Percentiles rank a stretch among this genome's conserved stretches.
Evolutionary conservation across 2,113 vertebrate genomes (phyloP).

Genomic region (Dermatemys mawii): DNA sequence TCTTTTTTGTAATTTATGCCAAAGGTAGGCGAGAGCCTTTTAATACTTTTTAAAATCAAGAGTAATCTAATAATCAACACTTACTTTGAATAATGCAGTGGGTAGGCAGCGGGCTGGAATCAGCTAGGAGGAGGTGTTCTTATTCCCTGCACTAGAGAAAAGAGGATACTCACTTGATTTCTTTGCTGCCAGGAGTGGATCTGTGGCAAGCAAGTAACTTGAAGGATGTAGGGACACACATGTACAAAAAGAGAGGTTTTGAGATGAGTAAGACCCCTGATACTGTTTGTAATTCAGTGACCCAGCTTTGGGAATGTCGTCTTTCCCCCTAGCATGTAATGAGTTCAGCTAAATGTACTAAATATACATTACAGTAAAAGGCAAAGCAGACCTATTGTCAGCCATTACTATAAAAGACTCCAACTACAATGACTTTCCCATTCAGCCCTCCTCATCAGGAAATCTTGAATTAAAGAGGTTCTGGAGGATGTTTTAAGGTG

Average conservation of each 20-base stretch:
- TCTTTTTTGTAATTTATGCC: accelerated
- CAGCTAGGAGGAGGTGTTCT: background rate
- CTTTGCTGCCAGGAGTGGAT: background rate
- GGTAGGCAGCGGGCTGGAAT: background rate
- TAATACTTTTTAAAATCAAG: background rate
- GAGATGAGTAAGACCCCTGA: background rate
- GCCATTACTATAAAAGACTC: background rate
- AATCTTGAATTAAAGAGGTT: background rate
- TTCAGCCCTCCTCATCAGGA: background rate
- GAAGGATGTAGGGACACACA: background rate
- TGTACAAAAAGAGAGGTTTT: background rate
- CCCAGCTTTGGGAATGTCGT: background rate
- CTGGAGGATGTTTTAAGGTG: background rate
- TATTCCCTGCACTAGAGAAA: background rate
- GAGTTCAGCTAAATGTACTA: background rate
- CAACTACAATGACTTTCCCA: background rate
- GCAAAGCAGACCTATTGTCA: background rate
- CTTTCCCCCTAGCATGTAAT: background rate
- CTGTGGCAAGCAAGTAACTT: background rate
- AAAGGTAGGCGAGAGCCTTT: background rate
- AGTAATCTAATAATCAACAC: background rate
- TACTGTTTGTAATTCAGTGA: background rate
- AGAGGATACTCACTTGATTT: background rate
- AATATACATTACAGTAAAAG: background rate
- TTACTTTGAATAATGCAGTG: accelerated